phyloP scores from a whole-genome alignment of 2,797 vertebrate genomes.

The Dryobates pubescens region DNA sequence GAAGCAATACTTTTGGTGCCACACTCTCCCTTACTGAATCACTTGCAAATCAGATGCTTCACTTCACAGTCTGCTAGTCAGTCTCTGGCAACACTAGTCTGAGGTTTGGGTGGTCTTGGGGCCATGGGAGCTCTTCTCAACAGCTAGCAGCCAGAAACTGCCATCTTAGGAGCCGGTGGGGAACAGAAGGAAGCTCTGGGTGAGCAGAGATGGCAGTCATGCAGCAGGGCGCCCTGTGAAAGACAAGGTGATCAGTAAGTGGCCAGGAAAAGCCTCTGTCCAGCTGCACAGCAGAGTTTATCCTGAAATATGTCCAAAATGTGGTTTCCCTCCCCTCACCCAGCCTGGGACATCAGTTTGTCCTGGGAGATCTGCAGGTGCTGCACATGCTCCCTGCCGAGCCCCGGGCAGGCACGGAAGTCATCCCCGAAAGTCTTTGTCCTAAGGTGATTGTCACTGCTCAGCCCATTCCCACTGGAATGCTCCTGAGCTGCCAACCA shows the following conservation, averaged over 20 bases:
- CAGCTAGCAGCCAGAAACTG: not conserved
- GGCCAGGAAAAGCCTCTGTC: not conserved
- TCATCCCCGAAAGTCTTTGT: not conserved
- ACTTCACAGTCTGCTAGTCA: not conserved
- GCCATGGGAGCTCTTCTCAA: not conserved
- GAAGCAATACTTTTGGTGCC: not conserved
- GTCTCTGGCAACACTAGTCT: not conserved
- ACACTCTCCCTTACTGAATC: not conserved
- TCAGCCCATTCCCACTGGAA: not conserved
- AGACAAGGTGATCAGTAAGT: not conserved
- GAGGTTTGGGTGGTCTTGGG: not conserved
- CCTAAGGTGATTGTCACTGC: not conserved
- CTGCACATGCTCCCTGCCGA: not conserved
- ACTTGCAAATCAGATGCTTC: not conserved
- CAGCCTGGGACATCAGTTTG: not conserved
- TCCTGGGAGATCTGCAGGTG: not conserved
- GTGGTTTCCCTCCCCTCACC: not conserved
- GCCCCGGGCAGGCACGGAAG: not conserved
- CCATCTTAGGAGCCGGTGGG: not conserved
- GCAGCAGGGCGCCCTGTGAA: accelerated
- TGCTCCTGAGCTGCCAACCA: not conserved
- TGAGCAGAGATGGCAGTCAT: not conserved
- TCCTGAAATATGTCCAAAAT: not conserved
- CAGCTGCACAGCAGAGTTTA: not conserved
- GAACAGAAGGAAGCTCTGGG: not conserved